Base-by-base conservation (phyloP, 2,888 invertebrate species). In the Eilema depressum region DNA sequence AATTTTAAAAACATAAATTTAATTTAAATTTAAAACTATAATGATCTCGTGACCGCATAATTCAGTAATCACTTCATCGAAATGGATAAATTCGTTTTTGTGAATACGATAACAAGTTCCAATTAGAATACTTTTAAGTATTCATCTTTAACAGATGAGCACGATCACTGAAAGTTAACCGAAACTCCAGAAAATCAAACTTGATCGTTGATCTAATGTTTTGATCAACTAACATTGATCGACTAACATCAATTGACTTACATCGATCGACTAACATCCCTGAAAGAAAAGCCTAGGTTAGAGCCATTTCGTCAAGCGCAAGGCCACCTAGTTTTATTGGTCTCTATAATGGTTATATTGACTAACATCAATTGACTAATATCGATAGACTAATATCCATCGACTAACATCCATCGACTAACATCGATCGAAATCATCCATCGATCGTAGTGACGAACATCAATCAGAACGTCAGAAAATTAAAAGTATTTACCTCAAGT, bases 1-100 rank as follows among this genome's bases (percentile, higher is more conserved):
- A 66, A 63, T 63, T 71, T 56, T 68, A 57, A 69, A 64, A 67
- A 62, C 33, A 30, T 62, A 69, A 26, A 61, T 61, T 61, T 30
- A 61, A 30, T 61, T 61, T 28, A n/a, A 26, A 26, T 59, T 59
- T 59, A 59, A 14, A 59, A 59, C 23, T 59, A 59, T 59, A 17
- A 14, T 59, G 12, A 59, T 59, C 57, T 59, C 23, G 57, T 14
- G 57, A 26, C 14, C 26, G 57, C 53, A 53, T 53, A 53, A 53
- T 53, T 53, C n/a, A 53, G n/a, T 41, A 26, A 23, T 10, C 63
- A 47, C 37, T 61, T 41, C 23, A 41, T 41, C 47, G 10, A 20
- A 20, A 47, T 47, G 0, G 47, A 7, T n/a, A 20, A 53, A 53
- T 8, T 20, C 53, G 53, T 53, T 53, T 41, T 47, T 14, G 47